Conservation (phyloP, 2,797 vertebrate genomes). For the Hydrophis major region DNA sequence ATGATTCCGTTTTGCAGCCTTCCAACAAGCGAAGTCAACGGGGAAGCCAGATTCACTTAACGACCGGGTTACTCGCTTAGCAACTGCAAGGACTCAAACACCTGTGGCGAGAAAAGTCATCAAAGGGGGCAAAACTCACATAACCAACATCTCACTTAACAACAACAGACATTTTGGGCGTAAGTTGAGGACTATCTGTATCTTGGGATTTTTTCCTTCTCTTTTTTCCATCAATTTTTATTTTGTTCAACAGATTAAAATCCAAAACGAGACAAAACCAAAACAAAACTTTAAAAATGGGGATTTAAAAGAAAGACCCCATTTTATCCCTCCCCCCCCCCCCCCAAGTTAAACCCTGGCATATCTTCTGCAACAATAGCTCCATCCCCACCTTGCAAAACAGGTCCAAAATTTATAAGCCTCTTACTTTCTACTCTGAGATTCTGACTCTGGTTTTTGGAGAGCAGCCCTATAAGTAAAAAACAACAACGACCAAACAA, state of each 20-base stretch:
- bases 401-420: background rate
- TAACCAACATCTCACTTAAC: background rate
- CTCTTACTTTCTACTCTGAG: background rate
- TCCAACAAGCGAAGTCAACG: background rate
- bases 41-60: background rate
- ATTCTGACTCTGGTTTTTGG: background rate
- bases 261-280: background rate
- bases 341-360: background rate
- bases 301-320: background rate
- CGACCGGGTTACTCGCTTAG: background rate
- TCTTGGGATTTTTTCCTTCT: background rate
- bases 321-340: background rate
- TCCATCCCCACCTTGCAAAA: background rate
- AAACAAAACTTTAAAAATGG: background rate
- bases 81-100: background rate
- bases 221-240: background rate
- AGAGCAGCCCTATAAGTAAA: background rate
- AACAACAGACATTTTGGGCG: background rate
- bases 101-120: background rate
- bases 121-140: background rate
- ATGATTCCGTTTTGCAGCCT: background rate
- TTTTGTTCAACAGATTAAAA: background rate
- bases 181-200: background rate
- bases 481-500: background rate
- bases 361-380: background rate